Evolutionary conservation across 2,113 vertebrate genomes (phyloP).

Genomic region (Epinephelus fuscoguttatus): DNA sequence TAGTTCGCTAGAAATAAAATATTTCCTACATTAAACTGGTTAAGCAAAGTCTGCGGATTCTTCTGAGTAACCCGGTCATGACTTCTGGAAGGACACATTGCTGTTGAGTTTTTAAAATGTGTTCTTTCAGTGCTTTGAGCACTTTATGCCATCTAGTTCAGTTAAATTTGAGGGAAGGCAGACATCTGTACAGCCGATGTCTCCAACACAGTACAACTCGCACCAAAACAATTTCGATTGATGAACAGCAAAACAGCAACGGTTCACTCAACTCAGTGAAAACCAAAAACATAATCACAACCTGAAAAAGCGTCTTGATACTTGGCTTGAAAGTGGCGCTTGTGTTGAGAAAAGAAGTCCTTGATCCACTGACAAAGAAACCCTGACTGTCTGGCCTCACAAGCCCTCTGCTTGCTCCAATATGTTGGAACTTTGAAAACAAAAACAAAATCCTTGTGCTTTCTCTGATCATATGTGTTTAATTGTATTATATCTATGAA

Average conservation of each 20-base stretch:
- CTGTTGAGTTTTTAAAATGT: no score
- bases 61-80: no score
- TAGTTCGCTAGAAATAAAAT: no score
- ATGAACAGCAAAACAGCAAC: background rate
- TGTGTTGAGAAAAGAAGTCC: conserved; percentile 32
- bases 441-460: conserved; percentile 15
- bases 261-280: conserved; percentile 15
- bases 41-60: no score
- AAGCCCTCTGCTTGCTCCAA: conserved; percentile 4
- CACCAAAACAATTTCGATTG: no score
- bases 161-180: no score
- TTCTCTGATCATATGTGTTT: conserved; percentile 25
- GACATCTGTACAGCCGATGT: no score
- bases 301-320: conserved; percentile 1
- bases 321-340: conserved; percentile 1
- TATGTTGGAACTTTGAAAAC: conserved; percentile 18
- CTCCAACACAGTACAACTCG: no score
- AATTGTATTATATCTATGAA: conserved; percentile 22
- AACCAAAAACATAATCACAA: conserved; percentile 14
- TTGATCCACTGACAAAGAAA: conserved; percentile 32
- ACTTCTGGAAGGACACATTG: no score
- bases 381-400: conserved; percentile 23
- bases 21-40: no score
- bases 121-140: no score
- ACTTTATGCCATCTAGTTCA: no score